Evolutionary conservation across 2,888 invertebrate genomes (phyloP), one percentile per base, ranked within the genome.

Genomic region (Lottia gigantea): DNA sequence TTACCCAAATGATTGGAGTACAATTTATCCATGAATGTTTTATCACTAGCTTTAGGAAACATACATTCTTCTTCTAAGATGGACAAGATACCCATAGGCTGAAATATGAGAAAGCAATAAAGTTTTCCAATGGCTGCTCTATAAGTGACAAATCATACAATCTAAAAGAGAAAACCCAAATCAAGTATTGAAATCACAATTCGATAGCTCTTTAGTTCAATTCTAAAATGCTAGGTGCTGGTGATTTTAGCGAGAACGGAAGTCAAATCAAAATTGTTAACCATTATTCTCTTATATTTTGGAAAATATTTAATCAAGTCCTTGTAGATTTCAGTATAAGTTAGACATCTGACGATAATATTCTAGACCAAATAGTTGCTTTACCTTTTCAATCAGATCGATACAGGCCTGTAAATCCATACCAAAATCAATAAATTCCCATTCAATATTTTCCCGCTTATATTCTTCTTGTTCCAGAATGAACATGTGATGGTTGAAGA

Each of bases 1-100:
- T 98, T 98, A 91, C 98, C 98, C 92, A 98, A 93, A 91, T 98
- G 98, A 92, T 98, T 97, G 92, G 95, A 95, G 92, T 95, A 95
- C 92, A 99, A 92, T 91, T 99, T 98, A 90, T 98, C 97, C 90
- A 95, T 94, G 91, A 98, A 98, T 90, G 98, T 97, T 91, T 92
- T 93, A 90, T 98, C 98, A 86, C 96, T 95, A 89, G 98, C 98
- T 92, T 98, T 98, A 90, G 98, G 98, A 94, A 98, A 98, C 96
- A 98, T 98, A 95, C 97, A 97, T 92, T 99, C 98, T 94, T 98
- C 98, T 92, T 99, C 98, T 92, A 98, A 95, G 91, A 99, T 99
- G 91, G 98, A 98, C 91, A 98, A 93, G 93, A 99, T 97, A 93
- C 98, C 98, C 96, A 99, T 95, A 88, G 98, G 98, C 98, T 98